Evolutionary conservation across 1,140 invertebrate species (phyloP).

Genomic region (Drosophila mayri): DNA sequence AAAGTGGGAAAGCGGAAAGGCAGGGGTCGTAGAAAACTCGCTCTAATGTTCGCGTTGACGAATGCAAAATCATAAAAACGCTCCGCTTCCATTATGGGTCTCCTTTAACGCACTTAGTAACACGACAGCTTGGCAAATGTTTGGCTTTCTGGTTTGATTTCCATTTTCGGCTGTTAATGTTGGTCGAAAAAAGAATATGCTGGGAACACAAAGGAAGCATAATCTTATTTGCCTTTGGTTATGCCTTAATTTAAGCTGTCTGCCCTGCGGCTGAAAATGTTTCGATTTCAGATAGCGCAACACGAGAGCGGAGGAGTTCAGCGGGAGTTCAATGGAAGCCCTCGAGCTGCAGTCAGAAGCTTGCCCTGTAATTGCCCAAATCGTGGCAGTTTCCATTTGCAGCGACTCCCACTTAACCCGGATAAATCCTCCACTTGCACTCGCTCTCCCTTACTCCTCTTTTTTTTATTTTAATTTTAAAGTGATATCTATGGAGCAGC

Average conservation of each 20-base stretch:
- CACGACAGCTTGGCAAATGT: conserved; percentile 77
- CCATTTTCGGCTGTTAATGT: conserved; percentile 58
- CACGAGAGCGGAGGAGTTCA: not conserved
- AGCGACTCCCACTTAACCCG: conserved; percentile 36
- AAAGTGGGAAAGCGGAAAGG: not conserved
- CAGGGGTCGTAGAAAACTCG: conserved; percentile 1
- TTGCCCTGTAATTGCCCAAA: conserved; percentile 23
- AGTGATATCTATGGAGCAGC: conserved; percentile 15
- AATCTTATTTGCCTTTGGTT: conserved; percentile 50
- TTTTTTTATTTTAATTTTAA: not conserved
- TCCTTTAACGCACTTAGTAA: conserved; percentile 54
- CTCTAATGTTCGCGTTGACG: conserved; percentile 66
- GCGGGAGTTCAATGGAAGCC: conserved; percentile 12
- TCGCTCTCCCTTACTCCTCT: no score
- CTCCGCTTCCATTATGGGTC: not conserved
- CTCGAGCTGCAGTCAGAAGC: not conserved
- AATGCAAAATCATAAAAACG: conserved; percentile 75
- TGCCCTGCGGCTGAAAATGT: conserved; percentile 10
- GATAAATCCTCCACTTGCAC: conserved; percentile 20
- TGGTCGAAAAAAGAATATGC: conserved; percentile 1
- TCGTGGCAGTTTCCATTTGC: conserved; percentile 11
- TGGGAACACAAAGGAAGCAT: conserved; percentile 18
- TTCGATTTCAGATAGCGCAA: not conserved
- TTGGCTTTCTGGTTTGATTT: conserved; percentile 76
- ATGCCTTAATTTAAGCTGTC: conserved; percentile 5